These are phyloP conservation scores for Drosophila neotestacea DNA, from an alignment of 2,888 invertebrate species.

Conservation along the genomic window DNA sequence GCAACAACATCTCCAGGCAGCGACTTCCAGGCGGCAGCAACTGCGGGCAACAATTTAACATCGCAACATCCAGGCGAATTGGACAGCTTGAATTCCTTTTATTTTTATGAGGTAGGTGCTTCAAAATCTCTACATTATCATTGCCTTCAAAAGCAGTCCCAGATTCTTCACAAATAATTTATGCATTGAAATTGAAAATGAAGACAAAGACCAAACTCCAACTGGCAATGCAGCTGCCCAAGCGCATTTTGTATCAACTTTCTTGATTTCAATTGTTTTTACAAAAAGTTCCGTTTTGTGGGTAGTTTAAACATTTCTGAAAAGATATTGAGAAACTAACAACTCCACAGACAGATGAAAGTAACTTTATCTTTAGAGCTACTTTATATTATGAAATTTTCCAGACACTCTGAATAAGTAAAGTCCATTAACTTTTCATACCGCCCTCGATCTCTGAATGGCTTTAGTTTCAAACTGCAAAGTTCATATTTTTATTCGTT, in stretches of 20 bases:
- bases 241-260: conserved; percentile 27
- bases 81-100: conserved; percentile 84
- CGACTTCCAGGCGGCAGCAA: conserved; percentile 49
- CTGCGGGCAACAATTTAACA: conserved; percentile 48
- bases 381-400: no score
- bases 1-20: conserved; percentile 43
- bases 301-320: not conserved
- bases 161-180: conserved; percentile 47
- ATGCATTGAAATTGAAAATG: conserved; percentile 48
- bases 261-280: conserved; percentile 37
- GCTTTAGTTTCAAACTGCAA: conserved; percentile 40
- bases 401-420: not conserved
- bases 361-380: not conserved
- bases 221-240: conserved; percentile 32
- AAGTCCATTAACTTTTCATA: not conserved
- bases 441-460: conserved; percentile 39
- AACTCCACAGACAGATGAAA: not conserved
- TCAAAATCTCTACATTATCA: conserved; percentile 1
- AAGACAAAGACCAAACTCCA: conserved; percentile 1
- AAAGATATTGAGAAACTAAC: not conserved
- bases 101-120: conserved; percentile 84
- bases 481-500: conserved; percentile 35
- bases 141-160: conserved; percentile 17
- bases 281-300: not conserved
- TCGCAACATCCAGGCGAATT: conserved; percentile 59